Percentiles rank a stretch among this genome's conserved stretches.
Evolutionary conservation across 2,797 vertebrate genomes (phyloP).

Genomic region (Triplophysa yarkandensis): DNA sequence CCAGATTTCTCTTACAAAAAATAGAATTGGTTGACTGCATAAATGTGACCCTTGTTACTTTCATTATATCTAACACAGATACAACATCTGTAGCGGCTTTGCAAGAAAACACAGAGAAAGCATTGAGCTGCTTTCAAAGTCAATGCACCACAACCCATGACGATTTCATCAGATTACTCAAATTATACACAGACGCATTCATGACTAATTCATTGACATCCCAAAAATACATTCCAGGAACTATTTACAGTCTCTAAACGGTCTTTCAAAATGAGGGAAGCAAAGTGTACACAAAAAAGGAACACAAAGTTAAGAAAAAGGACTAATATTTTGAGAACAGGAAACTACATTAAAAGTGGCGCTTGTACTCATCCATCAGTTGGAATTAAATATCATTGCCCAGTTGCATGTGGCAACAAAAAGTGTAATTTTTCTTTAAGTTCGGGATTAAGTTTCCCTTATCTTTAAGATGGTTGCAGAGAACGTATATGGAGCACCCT

Average conservation of each 20-base stretch:
- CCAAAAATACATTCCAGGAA: constrained; percentile 45
- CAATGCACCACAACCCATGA: constrained; percentile 17
- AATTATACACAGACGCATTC: constrained; percentile 22
- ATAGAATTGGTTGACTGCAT: neutral
- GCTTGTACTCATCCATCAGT: neutral
- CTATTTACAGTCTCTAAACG: constrained; percentile 43
- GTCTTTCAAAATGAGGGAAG: constrained; percentile 23
- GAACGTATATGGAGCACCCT: too few species aligned
- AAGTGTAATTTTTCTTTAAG: too few species aligned
- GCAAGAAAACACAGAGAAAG: neutral
- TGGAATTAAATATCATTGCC: neutral
- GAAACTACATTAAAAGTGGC: neutral
- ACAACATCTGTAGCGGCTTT: constrained; percentile 15
- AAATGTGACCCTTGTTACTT: neutral
- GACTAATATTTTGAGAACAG: neutral
- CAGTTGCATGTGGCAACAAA: too few species aligned
- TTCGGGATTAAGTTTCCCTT: too few species aligned
- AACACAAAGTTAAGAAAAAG: neutral
- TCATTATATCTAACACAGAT: neutral
- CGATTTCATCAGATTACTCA: constrained; percentile 29
- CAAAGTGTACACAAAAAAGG: constrained; percentile 11
- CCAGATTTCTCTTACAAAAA: neutral
- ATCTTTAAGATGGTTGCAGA: too few species aligned
- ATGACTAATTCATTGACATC: constrained; percentile 55
- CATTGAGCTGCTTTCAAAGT: constrained; percentile 5